A percentile compares a stretch with the other conserved stretches of the same genome.
phyloP scores from a whole-genome alignment of 2,797 vertebrate genomes.

The Decapterus maruadsi region DNA sequence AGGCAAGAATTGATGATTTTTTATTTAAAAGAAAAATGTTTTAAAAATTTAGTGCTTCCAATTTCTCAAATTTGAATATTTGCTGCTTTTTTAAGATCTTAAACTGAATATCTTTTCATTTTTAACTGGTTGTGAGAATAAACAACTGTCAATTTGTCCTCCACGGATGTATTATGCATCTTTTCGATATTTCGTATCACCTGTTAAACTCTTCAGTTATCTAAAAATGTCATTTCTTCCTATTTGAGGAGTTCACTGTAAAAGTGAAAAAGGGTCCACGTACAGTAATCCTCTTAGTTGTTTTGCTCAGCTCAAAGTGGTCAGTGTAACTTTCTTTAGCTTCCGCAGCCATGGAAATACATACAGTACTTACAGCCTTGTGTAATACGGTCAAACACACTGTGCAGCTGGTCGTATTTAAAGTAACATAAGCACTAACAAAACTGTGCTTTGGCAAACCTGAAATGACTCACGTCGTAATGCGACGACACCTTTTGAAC shows the following conservation, averaged over 20 bases:
- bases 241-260: not conserved
- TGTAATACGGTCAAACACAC: slow-evolving; percentile 24
- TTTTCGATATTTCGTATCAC: no score
- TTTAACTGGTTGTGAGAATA: not conserved
- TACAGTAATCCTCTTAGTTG: slow-evolving; percentile 64
- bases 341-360: slow-evolving; percentile 26
- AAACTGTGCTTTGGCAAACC: slow-evolving; percentile 17
- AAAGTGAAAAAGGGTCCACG: slow-evolving; percentile 14
- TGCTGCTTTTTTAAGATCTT: no score
- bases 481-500: not conserved
- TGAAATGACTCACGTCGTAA: not conserved
- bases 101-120: not conserved
- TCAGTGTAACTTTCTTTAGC: slow-evolving; percentile 56
- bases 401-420: slow-evolving; percentile 14
- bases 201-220: no score
- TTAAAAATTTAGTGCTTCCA: not conserved
- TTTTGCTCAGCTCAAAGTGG: slow-evolving; percentile 31
- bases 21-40: no score
- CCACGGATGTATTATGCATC: not conserved
- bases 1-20: no score
- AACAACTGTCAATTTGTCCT: not conserved
- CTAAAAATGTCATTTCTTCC: not conserved
- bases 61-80: not conserved
- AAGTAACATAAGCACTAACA: slow-evolving; percentile 13
- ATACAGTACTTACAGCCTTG: slow-evolving; percentile 21